These are phyloP conservation scores for Cryptoblepharus egeriae DNA, from an alignment of 2,797 vertebrate genomes.

Conservation along the genomic window DNA sequence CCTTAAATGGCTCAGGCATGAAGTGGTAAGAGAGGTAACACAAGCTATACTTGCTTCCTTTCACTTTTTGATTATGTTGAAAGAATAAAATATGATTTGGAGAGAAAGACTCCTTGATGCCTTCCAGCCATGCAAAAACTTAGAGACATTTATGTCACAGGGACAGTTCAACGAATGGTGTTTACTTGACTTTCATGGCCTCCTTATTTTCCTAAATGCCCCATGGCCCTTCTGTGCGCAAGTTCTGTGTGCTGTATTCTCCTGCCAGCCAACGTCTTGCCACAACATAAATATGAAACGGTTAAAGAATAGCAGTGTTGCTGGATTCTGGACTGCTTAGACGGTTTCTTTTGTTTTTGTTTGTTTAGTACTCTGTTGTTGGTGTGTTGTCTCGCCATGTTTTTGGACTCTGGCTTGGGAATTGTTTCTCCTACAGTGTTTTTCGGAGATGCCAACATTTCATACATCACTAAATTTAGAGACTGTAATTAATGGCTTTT, in stretches of 20 bases:
- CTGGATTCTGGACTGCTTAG: not conserved
- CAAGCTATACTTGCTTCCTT: not conserved
- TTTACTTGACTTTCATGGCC: not conserved
- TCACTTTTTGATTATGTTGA: too few species aligned
- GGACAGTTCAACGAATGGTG: too few species aligned
- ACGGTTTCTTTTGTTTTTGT: not conserved
- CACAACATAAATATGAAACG: not conserved
- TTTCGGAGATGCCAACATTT: slow-evolving; percentile 10
- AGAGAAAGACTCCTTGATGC: too few species aligned
- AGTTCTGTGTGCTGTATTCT: not conserved
- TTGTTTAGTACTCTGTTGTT: not conserved
- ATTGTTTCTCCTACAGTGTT: not conserved
- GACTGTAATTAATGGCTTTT: slow-evolving; percentile 46
- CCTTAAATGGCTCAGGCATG: not conserved
- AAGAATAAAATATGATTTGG: too few species aligned
- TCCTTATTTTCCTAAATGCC: not conserved
- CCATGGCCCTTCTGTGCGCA: not conserved
- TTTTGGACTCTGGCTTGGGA: not conserved
- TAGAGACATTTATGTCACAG: not conserved
- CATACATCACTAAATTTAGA: slow-evolving; percentile 16
- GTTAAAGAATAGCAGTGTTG: not conserved
- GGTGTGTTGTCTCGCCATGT: not conserved
- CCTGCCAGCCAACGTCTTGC: not conserved
- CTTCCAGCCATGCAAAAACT: too few species aligned
- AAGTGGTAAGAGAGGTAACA: not conserved